A percentile compares a stretch with the other conserved stretches of the same genome.
Conservation (phyloP, 2,888 invertebrate genomes). For the Anagyrus pseudococci region DNA sequence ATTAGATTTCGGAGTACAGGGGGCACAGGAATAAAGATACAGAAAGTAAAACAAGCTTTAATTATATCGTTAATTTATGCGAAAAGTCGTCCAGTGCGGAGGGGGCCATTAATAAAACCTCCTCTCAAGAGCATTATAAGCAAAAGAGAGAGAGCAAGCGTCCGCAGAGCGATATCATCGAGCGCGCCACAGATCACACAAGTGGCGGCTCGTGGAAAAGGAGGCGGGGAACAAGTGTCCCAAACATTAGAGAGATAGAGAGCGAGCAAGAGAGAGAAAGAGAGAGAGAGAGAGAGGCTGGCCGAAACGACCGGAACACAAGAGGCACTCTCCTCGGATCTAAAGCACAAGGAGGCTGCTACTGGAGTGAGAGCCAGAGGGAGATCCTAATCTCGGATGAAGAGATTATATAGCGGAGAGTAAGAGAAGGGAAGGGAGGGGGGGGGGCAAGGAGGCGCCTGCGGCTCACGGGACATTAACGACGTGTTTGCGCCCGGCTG, state of each 20-base stretch:
- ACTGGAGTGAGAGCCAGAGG: neutral
- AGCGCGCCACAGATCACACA: neutral
- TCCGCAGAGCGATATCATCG: too few relatives aligned
- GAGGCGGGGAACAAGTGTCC: neutral
- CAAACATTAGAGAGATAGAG: neutral
- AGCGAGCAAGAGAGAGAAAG: neutral
- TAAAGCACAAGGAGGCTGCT: neutral
- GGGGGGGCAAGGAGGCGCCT: too few relatives aligned
- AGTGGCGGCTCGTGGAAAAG: neutral
- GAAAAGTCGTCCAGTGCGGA: neutral
- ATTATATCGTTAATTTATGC: too few relatives aligned
- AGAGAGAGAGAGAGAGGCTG: neutral
- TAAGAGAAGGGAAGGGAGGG: neutral
- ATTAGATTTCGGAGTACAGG: too few relatives aligned
- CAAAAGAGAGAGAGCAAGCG: neutral
- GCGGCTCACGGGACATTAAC: neutral
- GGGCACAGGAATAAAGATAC: too few relatives aligned
- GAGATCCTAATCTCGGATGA: neutral
- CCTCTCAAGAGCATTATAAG: too few relatives aligned
- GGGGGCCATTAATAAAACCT: neutral
- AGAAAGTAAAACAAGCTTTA: too few relatives aligned
- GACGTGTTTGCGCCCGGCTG: neutral
- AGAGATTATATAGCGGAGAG: neutral
- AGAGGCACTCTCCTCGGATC: neutral
- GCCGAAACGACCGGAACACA: neutral